These are phyloP conservation scores for Campoletis raptor DNA, from an alignment of 2,888 invertebrate genomes.

Conservation along the genomic window DNA sequence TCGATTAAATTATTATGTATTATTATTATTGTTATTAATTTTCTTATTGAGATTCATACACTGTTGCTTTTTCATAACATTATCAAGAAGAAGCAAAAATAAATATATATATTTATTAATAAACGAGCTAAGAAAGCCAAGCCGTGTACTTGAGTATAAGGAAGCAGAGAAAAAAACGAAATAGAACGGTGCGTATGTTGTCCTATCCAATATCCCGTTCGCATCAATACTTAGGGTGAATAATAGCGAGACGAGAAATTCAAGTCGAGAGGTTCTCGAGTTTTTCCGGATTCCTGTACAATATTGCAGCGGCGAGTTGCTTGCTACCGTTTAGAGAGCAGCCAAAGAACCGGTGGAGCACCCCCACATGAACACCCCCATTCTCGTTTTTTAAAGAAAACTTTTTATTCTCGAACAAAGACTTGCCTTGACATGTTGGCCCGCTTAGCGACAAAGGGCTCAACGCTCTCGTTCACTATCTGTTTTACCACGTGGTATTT, in stretches of 20 bases:
- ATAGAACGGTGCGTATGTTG: slow-evolving; percentile 38
- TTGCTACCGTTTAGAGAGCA: slow-evolving; percentile 7
- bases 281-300: slow-evolving; percentile 68
- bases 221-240: slow-evolving; percentile 68
- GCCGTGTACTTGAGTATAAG: neutral
- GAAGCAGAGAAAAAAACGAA: neutral
- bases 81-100: neutral
- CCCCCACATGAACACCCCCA: slow-evolving; percentile 65
- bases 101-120: neutral
- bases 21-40: neutral
- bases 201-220: slow-evolving; percentile 37
- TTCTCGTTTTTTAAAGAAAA: slow-evolving; percentile 38
- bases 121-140: neutral
- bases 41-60: neutral
- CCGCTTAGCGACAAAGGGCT: slow-evolving; percentile 70
- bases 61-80: neutral
- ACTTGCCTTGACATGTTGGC: slow-evolving; percentile 73
- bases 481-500: slow-evolving; percentile 33
- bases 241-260: slow-evolving; percentile 62
- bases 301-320: neutral
- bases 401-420: slow-evolving; percentile 62
- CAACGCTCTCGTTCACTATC: slow-evolving; percentile 59
- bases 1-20: too few species aligned
- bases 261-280: slow-evolving; percentile 60
- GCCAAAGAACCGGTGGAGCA: slow-evolving; percentile 55